Evolutionary conservation across 2,797 vertebrate genomes (phyloP).

Genomic region (Mormyrus hasselquistii): DNA sequence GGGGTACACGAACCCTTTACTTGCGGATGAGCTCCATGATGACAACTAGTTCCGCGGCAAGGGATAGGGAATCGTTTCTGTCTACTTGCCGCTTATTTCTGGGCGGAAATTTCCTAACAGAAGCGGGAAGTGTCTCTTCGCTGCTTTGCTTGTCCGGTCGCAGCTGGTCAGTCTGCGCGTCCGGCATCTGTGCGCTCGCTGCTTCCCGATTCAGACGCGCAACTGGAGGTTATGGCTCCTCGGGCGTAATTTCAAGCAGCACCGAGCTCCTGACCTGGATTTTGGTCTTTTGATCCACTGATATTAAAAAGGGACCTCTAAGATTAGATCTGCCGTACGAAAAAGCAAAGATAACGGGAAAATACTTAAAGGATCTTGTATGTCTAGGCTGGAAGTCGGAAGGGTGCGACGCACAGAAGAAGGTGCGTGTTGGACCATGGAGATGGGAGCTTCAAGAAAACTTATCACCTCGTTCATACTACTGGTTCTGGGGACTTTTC

Average conservation of each 20-base stretch:
- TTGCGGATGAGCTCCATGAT: not conserved
- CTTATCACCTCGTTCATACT: constrained; percentile 50
- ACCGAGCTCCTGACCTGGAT: not conserved
- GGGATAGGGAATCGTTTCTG: not conserved
- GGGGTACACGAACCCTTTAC: not conserved
- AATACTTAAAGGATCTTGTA: constrained; percentile 21
- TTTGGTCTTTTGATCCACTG: not conserved
- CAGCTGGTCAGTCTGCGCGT: not conserved
- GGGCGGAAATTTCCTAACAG: not conserved
- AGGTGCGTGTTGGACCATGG: constrained; percentile 48
- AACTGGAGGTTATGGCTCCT: constrained; percentile 18
- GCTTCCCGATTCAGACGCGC: not conserved
- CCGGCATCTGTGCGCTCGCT: not conserved
- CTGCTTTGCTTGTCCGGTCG: not conserved
- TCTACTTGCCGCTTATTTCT: not conserved
- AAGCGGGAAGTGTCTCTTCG: not conserved
- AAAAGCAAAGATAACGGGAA: constrained; percentile 32
- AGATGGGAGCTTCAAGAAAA: constrained; percentile 51
- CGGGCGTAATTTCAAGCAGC: constrained; percentile 11
- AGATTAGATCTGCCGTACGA: constrained; percentile 28
- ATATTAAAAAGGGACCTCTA: constrained; percentile 25
- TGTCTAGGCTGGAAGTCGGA: constrained; percentile 20
- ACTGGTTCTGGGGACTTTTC: constrained; percentile 45
- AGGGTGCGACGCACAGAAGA: constrained; percentile 23
- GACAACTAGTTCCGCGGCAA: not conserved